Base-by-base conservation (phyloP, 2,113 vertebrate species). In the Rallus limicola region DNA sequence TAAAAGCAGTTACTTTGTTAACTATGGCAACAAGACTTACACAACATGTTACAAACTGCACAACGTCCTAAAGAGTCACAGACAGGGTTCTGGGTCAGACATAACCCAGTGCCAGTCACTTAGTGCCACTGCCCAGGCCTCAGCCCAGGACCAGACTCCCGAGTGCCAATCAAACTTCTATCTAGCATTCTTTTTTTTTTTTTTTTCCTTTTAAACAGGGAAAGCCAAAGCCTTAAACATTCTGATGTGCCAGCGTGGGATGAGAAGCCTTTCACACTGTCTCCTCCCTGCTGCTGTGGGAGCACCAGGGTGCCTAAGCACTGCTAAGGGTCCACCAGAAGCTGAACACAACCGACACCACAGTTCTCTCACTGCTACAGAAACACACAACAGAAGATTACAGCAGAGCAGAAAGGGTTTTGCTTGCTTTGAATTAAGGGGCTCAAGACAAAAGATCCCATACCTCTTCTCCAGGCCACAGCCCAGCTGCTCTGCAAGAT, bases 191-290 rank as follows among this genome's bases (percentile, higher is more conserved):
- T 16, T 44, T 5, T 14, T 36, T 29, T 44, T 11, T 11, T 11
- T 13, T 20, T 14, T 11, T 6, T 8, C 8, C 23, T 72, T 72
- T 58, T 59, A 33, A 78, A 60, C 8, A 31, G 18, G 26, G 60
- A 15, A 83, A 55, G 10, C 3, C 23, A 75, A 31, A 76, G 42
- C 34, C 71, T 34, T 40, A 2, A 70, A 68, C 36, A 53, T n/a
- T 53, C 0, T 2, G n/a, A 48, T 2, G 1, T 44, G 42, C 12
- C 50, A 59, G 34, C 63, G 36, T 2, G 33, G 40, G 31, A 53
- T 9, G 15, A 59, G 64, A 52, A 82, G 48, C 31, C 40, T 14
- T 36, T 46, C 17, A 18, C 4, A 1, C 34, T 69, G 44, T 29
- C n/a, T 25, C 19, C 8, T 26, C n/a, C 28, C 19, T 7, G 65